A percentile compares a stretch with the other conserved stretches of the same genome.
Evolutionary conservation across 2,888 invertebrate species (phyloP).

Genomic region (Eustalomyia histrio): DNA sequence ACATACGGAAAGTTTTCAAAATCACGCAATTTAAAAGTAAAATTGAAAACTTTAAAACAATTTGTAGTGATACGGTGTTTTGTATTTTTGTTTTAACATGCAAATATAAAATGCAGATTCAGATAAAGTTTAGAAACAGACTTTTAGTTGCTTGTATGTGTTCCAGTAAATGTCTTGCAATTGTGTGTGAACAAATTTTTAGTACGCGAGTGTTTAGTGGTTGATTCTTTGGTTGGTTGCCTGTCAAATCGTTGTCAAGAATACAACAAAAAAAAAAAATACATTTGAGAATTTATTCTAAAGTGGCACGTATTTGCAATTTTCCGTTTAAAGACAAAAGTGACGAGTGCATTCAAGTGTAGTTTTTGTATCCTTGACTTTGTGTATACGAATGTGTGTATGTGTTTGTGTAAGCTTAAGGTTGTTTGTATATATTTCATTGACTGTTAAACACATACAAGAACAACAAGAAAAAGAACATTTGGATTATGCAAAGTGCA

Average conservation of each 20-base stretch:
- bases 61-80: conserved; percentile 1
- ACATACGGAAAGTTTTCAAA: conserved; percentile 23
- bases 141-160: conserved; percentile 7
- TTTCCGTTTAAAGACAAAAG: conserved; percentile 40
- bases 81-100: background rate
- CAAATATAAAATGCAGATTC: conserved; percentile 13
- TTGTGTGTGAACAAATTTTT: conserved; percentile 4
- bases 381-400: background rate
- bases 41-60: conserved; percentile 38
- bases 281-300: conserved; percentile 33
- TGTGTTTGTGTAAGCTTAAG: background rate
- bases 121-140: conserved; percentile 14
- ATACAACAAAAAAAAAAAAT: background rate
- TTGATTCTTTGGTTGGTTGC: conserved; percentile 19
- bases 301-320: conserved; percentile 47
- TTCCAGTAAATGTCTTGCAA: conserved; percentile 34
- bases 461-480: conserved; percentile 10
- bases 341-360: conserved; percentile 24
- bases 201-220: conserved; percentile 2
- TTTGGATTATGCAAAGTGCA: conserved; percentile 47
- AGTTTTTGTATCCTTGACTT: conserved; percentile 19
- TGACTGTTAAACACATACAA: conserved; percentile 5
- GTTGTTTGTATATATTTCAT: conserved; percentile 31
- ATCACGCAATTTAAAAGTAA: conserved; percentile 43
- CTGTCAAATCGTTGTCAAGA: conserved; percentile 21